Evolutionary conservation across 1,140 invertebrate genomes (phyloP).

Genomic region (Drosophila pachea): DNA sequence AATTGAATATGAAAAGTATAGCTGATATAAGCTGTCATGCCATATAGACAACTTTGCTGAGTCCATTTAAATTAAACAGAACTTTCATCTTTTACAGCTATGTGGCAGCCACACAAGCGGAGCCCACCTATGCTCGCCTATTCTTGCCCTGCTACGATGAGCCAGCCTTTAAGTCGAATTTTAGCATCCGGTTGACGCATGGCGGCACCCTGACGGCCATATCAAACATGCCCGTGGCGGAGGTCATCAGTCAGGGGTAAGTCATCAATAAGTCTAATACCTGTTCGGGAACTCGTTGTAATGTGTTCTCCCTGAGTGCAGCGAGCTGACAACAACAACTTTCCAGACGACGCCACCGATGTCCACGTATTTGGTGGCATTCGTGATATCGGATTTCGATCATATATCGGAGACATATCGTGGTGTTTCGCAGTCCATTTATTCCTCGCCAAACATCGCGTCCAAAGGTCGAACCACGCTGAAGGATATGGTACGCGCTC

Average conservation of each 20-base stretch:
- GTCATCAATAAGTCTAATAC: background rate
- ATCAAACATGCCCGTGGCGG: slow-evolving; percentile 81
- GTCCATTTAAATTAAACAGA: background rate
- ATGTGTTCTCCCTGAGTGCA: slow-evolving; percentile 26
- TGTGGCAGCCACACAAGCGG: slow-evolving; percentile 88
- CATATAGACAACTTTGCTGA: too few species aligned
- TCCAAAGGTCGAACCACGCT: slow-evolving; percentile 81
- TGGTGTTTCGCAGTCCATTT: slow-evolving; percentile 81
- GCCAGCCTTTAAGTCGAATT: slow-evolving; percentile 88
- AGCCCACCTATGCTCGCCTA: slow-evolving; percentile 87
- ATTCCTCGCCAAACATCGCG: slow-evolving; percentile 82
- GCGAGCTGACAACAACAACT: slow-evolving; percentile 60
- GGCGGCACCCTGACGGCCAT: slow-evolving; percentile 80
- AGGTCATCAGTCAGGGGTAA: slow-evolving; percentile 48
- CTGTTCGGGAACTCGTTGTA: slow-evolving; percentile 1
- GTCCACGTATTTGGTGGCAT: slow-evolving; percentile 88
- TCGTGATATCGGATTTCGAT: slow-evolving; percentile 85
- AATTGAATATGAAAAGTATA: background rate
- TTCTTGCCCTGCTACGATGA: slow-evolving; percentile 96
- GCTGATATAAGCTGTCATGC: too few species aligned
- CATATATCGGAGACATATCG: slow-evolving; percentile 59
- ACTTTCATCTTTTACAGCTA: slow-evolving; percentile 79
- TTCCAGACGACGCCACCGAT: slow-evolving; percentile 83
- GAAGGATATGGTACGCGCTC: slow-evolving; percentile 80
- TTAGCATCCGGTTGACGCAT: slow-evolving; percentile 82